Evolutionary conservation across 2,797 vertebrate genomes (phyloP), one percentile per base, ranked within the genome.

Genomic region (Enteromius argenteus): DNA sequence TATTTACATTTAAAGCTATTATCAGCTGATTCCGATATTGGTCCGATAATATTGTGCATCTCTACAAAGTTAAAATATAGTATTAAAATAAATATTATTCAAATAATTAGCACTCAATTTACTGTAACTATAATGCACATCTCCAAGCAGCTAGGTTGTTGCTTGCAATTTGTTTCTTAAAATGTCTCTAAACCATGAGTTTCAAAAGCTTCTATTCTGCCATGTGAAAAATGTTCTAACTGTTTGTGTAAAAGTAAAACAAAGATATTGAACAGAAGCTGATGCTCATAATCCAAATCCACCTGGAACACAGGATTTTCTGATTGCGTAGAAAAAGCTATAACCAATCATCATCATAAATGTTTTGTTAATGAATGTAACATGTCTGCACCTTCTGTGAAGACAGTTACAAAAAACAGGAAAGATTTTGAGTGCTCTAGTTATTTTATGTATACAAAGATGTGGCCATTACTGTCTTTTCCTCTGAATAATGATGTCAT

Each of bases 201-300:
- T 27, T 27, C 27, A 27, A 27, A 27, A 27, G 2, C 27, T 78
- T 44, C n/a, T 64, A 44, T 49, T 32, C n/a, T 69, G 49, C 15
- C 11, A 58, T 58, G 49, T 3, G 30, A 35, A 58, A 80, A 42
- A 71, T 69, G 8, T 39, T 42, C 32, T 11, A 69, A 62, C n/a
- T 17, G 53, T 64, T 39, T 56, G 15, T 71, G 32, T 27, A 72
- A 81, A 44, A 81, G 14, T 44, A 19, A 44, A 46, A 49, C 17
- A 44, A n/a, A 78, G 32, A 81, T 80, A 68, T 80, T 56, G 19
- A 23, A 67, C 30, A 23, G 21, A 68, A 37, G 19, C 64, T 53
- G 9, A n/a, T n/a, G 58, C n/a, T 19, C 37, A 19, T 53, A 67
- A 64, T 19, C 9, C 39, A 49, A 15, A 14, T 37, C 4, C 66